Base-by-base conservation (phyloP, 2,113 vertebrate genomes). In the Spea bombifrons region DNA sequence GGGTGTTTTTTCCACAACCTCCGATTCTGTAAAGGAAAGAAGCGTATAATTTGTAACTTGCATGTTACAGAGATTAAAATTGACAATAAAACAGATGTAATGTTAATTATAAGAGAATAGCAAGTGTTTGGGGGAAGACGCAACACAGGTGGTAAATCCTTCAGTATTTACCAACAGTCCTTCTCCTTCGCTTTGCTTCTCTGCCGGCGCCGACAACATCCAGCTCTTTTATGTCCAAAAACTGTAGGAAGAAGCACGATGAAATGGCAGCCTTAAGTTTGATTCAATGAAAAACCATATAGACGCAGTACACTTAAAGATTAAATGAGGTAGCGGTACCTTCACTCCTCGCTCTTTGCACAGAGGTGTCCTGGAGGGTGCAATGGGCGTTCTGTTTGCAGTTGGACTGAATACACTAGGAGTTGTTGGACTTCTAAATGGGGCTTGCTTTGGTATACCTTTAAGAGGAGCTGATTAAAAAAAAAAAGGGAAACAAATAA, bases 331-430 rank as follows among this genome's bases (percentile, higher is more conserved):
- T 50, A 7, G 3, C n/a, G 0, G 0, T 83, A 99, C 97, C 95
- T 99, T 99, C 43, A 98, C 97, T 3, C 97, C 97, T 71, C 97
- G 91, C 86, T 99, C 97, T 85, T 98, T 98, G 44, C 95, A 93
- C 81, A 98, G 81, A 2, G 96, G 95, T 0, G 96, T 96, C 84
- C 96, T 92, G 0, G 94, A 91, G 0, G 96, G 96, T 1, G 96
- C 91, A 66, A 99, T 96, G 1, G 96, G 94, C 9, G 96, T 94
- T 84, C 96, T 93, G 73, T 95, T 98, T 81, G 96, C 95, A 8
- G 96, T 89, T 3, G 97, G 95, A 85, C 94, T 97, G 88, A 99
- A 99, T 67, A 98, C 95, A 48, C 95, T 97, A 55, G 97, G 95
- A 4, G 96, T 89, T 1, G 96, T 94, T 64, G 97, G 95, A 83